These are phyloP conservation scores for Panulirus ornatus DNA, from an alignment of 1,140 invertebrate genomes.

Conservation along the genomic window DNA sequence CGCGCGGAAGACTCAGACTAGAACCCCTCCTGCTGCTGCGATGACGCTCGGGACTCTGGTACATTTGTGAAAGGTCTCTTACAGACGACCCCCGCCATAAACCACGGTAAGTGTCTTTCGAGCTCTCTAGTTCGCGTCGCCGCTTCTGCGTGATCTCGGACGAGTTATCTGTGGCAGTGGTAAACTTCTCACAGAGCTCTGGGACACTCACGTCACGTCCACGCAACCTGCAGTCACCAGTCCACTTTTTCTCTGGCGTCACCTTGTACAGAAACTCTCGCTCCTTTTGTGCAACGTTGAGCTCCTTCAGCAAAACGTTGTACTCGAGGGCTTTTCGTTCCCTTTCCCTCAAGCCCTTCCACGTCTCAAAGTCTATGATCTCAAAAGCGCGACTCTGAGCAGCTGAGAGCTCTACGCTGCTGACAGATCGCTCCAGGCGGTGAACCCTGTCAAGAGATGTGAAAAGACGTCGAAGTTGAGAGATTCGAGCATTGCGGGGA, in stretches of 20 bases:
- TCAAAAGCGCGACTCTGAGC: constrained; percentile 82
- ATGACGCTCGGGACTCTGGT: constrained; percentile 60
- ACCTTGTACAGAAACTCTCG: constrained; percentile 89
- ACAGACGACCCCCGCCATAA: constrained; percentile 74
- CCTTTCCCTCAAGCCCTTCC: constrained; percentile 88
- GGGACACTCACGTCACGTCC: constrained; percentile 92
- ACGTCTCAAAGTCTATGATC: constrained; percentile 91
- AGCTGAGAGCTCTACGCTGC: constrained; percentile 84
- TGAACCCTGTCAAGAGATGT: constrained; percentile 90
- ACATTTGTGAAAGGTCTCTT: constrained; percentile 64
- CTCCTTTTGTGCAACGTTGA: constrained; percentile 88
- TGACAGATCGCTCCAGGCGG: constrained; percentile 88
- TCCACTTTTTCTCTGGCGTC: constrained; percentile 83
- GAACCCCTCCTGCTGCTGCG: constrained; percentile 64
- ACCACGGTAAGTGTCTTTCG: constrained; percentile 71
- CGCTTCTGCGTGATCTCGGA: constrained; percentile 62
- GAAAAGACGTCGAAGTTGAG: constrained; percentile 92
- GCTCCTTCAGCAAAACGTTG: constrained; percentile 86
- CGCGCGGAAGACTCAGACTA: constrained; percentile 71
- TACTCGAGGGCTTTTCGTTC: constrained; percentile 91
- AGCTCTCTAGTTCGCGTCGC: constrained; percentile 54
- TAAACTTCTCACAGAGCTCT: constrained; percentile 81
- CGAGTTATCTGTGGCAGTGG: constrained; percentile 45
- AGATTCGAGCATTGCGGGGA: constrained; percentile 88
- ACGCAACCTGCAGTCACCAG: constrained; percentile 86